phyloP scores from a whole-genome alignment of 2,888 invertebrate species.

The Labia minor region DNA sequence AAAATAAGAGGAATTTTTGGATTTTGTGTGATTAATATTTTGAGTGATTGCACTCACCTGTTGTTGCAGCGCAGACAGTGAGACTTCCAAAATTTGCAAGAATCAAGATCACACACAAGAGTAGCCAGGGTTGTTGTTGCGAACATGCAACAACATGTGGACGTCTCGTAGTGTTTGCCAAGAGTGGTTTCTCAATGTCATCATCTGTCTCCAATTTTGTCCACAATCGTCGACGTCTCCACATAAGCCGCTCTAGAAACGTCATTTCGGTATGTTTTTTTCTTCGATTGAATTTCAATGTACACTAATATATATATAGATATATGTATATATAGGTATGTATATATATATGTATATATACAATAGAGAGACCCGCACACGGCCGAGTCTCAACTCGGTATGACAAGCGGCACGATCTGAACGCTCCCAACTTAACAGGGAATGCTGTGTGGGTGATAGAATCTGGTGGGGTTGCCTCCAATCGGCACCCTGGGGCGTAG shows the following conservation, averaged over 20 bases:
- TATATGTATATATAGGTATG: no score
- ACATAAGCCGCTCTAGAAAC: background rate
- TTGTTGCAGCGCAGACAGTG: background rate
- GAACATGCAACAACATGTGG: background rate
- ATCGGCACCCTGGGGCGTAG: background rate
- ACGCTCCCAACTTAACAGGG: background rate
- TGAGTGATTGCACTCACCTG: background rate
- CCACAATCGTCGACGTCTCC: background rate
- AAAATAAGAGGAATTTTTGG: no score
- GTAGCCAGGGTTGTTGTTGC: background rate
- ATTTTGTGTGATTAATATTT: no score
- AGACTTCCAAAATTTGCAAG: background rate
- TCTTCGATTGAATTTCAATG: no score
- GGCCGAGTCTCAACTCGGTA: conserved; percentile 2
- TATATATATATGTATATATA: no score
- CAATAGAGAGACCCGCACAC: background rate
- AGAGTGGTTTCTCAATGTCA: background rate
- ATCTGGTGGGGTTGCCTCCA: background rate
- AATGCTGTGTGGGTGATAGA: background rate
- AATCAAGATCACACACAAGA: background rate
- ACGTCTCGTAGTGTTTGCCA: background rate
- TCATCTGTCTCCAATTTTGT: background rate
- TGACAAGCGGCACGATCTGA: background rate
- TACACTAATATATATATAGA: no score
- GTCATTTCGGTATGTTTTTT: background rate